phyloP scores from a whole-genome alignment of 2,797 vertebrate species.

The Acestrorhynchus altus region DNA sequence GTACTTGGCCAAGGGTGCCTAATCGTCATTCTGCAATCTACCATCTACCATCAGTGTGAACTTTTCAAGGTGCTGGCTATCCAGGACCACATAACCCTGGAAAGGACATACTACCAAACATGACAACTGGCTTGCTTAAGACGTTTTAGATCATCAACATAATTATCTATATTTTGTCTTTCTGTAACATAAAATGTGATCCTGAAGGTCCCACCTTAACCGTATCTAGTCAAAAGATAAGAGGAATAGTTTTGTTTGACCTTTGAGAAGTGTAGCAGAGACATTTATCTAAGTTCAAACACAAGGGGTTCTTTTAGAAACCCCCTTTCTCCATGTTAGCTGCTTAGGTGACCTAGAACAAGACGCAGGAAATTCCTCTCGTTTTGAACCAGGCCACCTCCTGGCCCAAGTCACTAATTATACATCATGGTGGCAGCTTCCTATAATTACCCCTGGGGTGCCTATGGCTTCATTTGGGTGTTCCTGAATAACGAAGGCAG shows the following conservation, averaged over 20 bases:
- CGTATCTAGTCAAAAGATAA: neutral
- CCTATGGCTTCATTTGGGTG: constrained; percentile 24
- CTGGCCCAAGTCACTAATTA: constrained; percentile 62
- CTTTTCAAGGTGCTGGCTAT: no score
- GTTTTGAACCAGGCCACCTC: constrained; percentile 56
- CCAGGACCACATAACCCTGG: no score
- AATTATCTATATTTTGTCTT: neutral
- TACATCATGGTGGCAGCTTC: constrained; percentile 45
- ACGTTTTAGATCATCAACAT: neutral
- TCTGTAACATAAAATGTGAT: neutral
- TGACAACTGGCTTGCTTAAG: neutral
- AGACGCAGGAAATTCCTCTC: constrained; percentile 58
- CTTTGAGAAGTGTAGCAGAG: neutral
- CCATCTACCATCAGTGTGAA: no score
- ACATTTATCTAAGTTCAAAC: neutral
- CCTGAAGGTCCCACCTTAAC: neutral
- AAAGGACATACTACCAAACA: neutral
- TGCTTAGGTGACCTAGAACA: constrained; percentile 52
- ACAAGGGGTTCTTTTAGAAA: constrained; percentile 26
- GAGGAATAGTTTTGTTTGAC: neutral
- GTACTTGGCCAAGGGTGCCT: no score
- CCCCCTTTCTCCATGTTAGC: constrained; percentile 40
- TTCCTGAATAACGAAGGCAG: constrained; percentile 29
- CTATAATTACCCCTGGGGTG: constrained; percentile 55
- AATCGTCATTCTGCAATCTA: no score